Base-by-base conservation (phyloP, 2,888 invertebrate genomes). In the Heteromyza rotundicornis region DNA sequence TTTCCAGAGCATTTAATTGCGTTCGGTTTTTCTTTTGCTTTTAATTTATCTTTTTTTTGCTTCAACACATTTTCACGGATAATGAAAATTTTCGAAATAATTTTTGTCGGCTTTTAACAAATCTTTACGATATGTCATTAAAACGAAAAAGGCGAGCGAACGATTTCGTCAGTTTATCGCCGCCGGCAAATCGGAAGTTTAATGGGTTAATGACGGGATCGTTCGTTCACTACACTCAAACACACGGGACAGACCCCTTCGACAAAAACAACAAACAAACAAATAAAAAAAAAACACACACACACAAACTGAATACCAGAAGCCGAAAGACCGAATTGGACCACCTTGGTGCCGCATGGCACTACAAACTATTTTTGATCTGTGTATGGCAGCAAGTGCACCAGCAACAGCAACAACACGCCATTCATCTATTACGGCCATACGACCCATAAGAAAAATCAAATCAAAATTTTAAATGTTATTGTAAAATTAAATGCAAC, bases 61-160 rank as follows among this genome's bases (percentile, higher is more conserved):
- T n/a, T 47, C 47, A 47, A 47, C 47, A 47, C 47, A 66, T 68
- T 60, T 52, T 27, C 17, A 49, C 12, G 59, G 66, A 66, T 66
- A 66, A 68, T 59, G 62, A 60, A 58, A 63, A 66, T 66, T 64
- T 52, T 23, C 52, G 52, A 54, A 53, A 35, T 14, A 10, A 66
- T 72, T 62, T 70, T 66, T 65, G 68, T 64, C 75, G 70, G 69
- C 70, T 69, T 75, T 75, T 75, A 74, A 74, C 75, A 73, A 74
- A 73, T 74, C 72, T 74, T 74, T 75, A 74, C 76, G 74, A 75
- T 73, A 70, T 75, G 74, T 76, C 76, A 74, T 74, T 75, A 74
- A 74, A 22, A 35, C 35, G 17, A 35, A 32, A 3, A 32, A 35
- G 47, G 2, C 40, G 40, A 47, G 40, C 20, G 47, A 20, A n/a